Evolutionary conservation across 2,113 vertebrate species (phyloP).

Genomic region (Regulus satrapa): DNA sequence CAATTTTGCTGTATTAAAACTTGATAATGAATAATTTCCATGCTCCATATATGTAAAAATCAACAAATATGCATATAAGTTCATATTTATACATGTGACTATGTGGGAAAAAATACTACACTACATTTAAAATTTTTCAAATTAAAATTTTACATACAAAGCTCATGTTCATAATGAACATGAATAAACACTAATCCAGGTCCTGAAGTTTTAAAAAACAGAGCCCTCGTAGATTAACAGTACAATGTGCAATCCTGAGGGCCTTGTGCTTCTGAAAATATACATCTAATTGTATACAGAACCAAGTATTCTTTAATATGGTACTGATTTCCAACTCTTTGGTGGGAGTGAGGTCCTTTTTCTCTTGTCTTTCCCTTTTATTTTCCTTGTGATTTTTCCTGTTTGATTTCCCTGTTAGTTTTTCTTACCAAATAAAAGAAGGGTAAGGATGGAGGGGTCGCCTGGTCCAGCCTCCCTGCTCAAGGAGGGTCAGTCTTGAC

Average conservation of each 20-base stretch:
- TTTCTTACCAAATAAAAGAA: not conserved
- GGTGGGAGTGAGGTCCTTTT: fast-evolving
- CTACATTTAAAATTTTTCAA: not conserved
- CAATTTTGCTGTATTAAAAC: not conserved
- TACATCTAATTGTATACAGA: not conserved
- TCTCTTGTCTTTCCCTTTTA: not conserved
- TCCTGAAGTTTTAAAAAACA: not conserved
- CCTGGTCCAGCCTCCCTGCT: not conserved
- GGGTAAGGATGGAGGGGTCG: not conserved
- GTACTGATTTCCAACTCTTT: not conserved
- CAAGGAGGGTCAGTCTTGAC: not conserved
- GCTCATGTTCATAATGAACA: not conserved
- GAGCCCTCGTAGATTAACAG: not conserved
- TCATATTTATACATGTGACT: not conserved
- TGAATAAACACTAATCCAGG: not conserved
- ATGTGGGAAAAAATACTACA: no score
- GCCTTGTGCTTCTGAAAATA: not conserved
- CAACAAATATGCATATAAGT: not conserved
- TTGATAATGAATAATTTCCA: not conserved
- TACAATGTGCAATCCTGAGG: not conserved
- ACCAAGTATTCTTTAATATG: not conserved
- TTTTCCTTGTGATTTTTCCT: not conserved
- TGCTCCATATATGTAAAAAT: not conserved
- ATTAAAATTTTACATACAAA: not conserved
- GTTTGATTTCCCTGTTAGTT: not conserved